Base-by-base conservation (phyloP, 2,888 invertebrate genomes). In the Tinea semifulvella region DNA sequence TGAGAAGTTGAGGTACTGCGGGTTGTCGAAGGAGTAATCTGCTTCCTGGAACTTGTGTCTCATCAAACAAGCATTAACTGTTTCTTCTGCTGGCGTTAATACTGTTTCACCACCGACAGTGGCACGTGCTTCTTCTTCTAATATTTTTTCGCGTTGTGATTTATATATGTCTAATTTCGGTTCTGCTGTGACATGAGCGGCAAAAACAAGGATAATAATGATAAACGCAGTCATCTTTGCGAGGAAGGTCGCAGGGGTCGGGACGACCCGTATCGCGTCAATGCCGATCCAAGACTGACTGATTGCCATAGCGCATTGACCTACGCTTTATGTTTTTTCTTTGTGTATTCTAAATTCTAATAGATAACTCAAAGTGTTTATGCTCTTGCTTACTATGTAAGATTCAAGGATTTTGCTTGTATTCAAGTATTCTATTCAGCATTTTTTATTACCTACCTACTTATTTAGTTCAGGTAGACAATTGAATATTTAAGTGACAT, bases 1-100 rank as follows among this genome's bases (percentile, higher is more conserved):
- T 0, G 88, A 83, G 1, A 90, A 86, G 31, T 85, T 80, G 59
- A 86, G 91, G 14, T 75, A 65, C 46, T 74, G 68, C 1, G 85
- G 85, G 47, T 84, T 68, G n/a, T 66, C 57, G 52, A 80, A 73
- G 44, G 84, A 85, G 53, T 79, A 74, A 8, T 82, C 62, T 14
- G 84, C 57, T 60, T 88, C 88, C 1, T 61, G 52, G 13, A 65
- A 61, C 55, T 88, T 88, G 31, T 73, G 68, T 26, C 56, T 55
- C 87, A 87, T 87, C 10, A 88, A 65, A 10, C 86, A 75, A 36
- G 74, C 63, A 59, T 88, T 87, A 36, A 84, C 85, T 1, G 52
- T 47, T 0, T 56, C 43, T 63, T 88, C 88, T 7, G 76, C 68
- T 5, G 64, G 54, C 11, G 58, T 77, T 8, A 88, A 70, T 2